Evolutionary conservation across 2,888 invertebrate species (phyloP), one percentile per base, ranked within the genome.

Genomic region (Tridacna gigas): DNA sequence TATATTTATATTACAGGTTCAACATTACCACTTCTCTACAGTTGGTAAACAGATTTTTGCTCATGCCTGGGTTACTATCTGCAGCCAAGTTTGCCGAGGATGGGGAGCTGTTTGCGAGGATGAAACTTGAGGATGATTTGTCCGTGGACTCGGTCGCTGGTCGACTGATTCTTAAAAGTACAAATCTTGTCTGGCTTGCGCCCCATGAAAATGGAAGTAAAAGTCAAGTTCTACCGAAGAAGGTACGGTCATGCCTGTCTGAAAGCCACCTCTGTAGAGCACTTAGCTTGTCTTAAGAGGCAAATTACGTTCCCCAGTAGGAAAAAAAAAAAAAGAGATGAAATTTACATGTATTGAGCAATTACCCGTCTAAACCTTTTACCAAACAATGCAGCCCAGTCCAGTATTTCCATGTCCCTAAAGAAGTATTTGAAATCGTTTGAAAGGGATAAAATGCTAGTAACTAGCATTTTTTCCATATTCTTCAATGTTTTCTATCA

Each of bases 81-180:
- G 96, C 97, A 0, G 97, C 97, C 12, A 97, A 97, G 94, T 97
- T 97, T 95, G 96, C 97, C 0, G 96, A 96, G 89, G 96, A 96
- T 26, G 97, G 97, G 22, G 97, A 97, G 94, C 95, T 97, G 48
- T 97, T 97, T 95, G 97, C 97, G 12, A 95, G 97, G 82, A 96
- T 97, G 95, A 96, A 96, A 76, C 95, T 97, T 63, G 96, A 96
- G 37, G 96, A 97, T 92, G 97, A 97, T 91, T 95, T 97, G 66
- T 97, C 97, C 0, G 97, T 97, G 94, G 97, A 97, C 93, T 97
- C 97, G 4, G 96, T 97, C 18, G 97, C 97, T 73, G 97, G 97
- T 0, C 96, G 97, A 45, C 95, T 97, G 20, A 97, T 97, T 83
- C 95, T 97, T 22, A 97, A 97, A 91, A 97, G 97, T 91, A 97